These are phyloP conservation scores for Peucedramus taeniatus DNA, from an alignment of 2,113 vertebrate genomes.

Conservation along the genomic window DNA sequence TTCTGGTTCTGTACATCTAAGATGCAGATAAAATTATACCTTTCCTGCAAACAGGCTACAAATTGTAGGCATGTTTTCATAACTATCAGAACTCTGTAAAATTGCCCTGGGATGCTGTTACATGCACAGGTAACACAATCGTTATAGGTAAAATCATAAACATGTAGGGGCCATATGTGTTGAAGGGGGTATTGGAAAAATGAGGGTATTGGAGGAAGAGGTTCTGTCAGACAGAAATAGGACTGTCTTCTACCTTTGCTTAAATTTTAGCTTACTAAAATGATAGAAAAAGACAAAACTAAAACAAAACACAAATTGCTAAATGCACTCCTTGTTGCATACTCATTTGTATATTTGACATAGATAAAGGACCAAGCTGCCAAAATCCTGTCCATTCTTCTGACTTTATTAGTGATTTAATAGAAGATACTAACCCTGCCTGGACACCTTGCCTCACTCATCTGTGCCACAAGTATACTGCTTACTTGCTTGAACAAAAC, in stretches of 20 bases:
- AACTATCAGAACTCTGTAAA: background rate
- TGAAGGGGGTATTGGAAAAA: background rate
- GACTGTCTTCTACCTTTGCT: background rate
- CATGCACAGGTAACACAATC: background rate
- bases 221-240: background rate
- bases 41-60: background rate
- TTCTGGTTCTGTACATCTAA: background rate
- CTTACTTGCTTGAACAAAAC: background rate
- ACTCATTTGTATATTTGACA: background rate
- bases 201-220: background rate
- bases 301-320: background rate
- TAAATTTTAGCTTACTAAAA: background rate
- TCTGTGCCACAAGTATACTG: background rate
- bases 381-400: background rate
- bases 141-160: background rate
- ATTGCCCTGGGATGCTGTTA: background rate
- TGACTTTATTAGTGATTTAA: background rate
- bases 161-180: background rate
- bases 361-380: background rate
- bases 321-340: background rate
- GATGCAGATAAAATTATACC: background rate
- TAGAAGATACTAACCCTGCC: background rate
- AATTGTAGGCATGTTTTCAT: background rate
- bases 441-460: background rate
- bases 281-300: background rate